Percentiles rank a stretch among this genome's conserved stretches.
These are phyloP conservation scores for Zaprionus ghesquierei DNA, from an alignment of 1,140 invertebrate genomes.

Conservation along the genomic window DNA sequence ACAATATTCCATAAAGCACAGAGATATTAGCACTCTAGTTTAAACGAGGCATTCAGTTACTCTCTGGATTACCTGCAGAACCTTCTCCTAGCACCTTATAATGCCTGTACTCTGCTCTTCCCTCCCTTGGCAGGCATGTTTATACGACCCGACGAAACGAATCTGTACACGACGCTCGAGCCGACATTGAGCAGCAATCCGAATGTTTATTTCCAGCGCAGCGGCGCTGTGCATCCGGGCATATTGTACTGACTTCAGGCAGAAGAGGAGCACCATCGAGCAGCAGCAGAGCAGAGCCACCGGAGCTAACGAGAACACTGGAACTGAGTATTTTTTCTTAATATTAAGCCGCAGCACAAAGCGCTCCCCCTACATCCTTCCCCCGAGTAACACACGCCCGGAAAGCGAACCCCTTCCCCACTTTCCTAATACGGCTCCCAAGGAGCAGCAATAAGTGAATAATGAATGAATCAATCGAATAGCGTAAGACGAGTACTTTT, in stretches of 20 bases:
- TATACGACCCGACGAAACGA: constrained; percentile 89
- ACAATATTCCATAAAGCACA: neutral
- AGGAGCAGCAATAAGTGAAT: constrained; percentile 73
- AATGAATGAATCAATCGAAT: constrained; percentile 46
- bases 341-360: constrained; percentile 57
- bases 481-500: constrained; percentile 61
- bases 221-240: constrained; percentile 89
- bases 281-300: constrained; percentile 35
- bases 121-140: constrained; percentile 86
- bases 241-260: constrained; percentile 88
- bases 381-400: neutral
- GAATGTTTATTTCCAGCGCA: constrained; percentile 92
- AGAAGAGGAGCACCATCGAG: neutral
- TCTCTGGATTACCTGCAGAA: too few relatives aligned
- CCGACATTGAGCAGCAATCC: constrained; percentile 92
- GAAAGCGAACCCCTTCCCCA: neutral
- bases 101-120: constrained; percentile 16
- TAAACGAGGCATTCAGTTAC: too few relatives aligned
- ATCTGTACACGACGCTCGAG: constrained; percentile 91
- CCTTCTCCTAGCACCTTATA: too few relatives aligned
- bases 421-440: constrained; percentile 63
- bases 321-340: constrained; percentile 78
- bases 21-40: neutral
- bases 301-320: constrained; percentile 71
- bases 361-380: constrained; percentile 12